Base-by-base conservation (phyloP, 2,888 invertebrate species). In the Metacarcinus magister region DNA sequence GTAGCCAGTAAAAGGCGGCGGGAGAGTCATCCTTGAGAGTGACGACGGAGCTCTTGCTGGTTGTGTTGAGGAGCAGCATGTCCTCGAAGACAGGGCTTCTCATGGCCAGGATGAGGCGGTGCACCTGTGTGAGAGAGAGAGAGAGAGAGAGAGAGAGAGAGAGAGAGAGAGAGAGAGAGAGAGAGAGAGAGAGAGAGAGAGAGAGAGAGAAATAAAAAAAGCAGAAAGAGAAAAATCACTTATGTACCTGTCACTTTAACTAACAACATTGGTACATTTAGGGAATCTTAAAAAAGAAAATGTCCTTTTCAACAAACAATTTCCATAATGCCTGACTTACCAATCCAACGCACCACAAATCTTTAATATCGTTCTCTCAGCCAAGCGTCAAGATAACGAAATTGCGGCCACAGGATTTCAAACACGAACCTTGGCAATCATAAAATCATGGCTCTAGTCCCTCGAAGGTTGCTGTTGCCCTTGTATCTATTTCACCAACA, bases 61-160 rank as follows among this genome's bases (percentile, higher is more conserved):
- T 91, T 10, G 93, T 60, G 91, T 91, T 67, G 46, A 91, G 82
- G 48, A 96, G 54, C 54, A 96, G 46, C n/a, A 96, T 48, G 75
- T 96, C 94, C 48, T 96, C 96, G 91, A 96, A 96, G 28, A 96
- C 95, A 0, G 95, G 96, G 28, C 96, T 96, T 16, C 96, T 46
- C 87, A 94, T 96, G 13, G 96, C 75, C 32, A 96, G 92, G 13
- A 96, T 95, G 60, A 96, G 60, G 13, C 96, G 91, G 95, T 96
- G 96, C 0, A 94, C 95, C 96, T 96, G 91, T 7, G 39, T 75
- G 60, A 32, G 48, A 75, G 39, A 48, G 93, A 28, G 32, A 93
- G 48, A 93, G 93, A 54, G 60, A 60, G 48, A 93, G 54, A 48
- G 54, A 28, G n/a, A 28, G 92, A 92, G 54, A 54, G n/a, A 54